Evolutionary conservation across 92 coral and sea anemone species (phyloP).

Genomic region (Zoanthus solanderi): DNA sequence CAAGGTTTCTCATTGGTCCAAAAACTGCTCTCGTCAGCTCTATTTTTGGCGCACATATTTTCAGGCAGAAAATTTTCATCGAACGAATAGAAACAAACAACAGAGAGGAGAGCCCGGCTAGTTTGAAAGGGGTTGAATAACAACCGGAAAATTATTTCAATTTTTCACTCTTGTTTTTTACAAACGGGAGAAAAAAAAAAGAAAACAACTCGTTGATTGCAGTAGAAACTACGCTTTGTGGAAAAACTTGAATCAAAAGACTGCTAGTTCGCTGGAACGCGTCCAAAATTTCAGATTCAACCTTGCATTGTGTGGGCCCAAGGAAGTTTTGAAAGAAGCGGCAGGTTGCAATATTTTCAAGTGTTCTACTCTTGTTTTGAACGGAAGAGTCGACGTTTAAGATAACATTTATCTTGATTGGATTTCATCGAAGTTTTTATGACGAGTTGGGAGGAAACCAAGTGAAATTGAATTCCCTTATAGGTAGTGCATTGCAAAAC

Average conservation of each 20-base stretch:
- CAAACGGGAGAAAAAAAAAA: background rate
- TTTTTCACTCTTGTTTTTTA: background rate
- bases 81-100: constrained; percentile 39
- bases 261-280: constrained; percentile 29
- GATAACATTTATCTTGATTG: background rate
- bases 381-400: background rate
- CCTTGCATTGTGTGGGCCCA: constrained; percentile 16
- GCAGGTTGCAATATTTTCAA: constrained; percentile 1
- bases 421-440: background rate
- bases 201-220: background rate
- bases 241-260: background rate
- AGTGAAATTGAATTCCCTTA: background rate
- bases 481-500: background rate
- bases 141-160: background rate
- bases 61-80: constrained; percentile 42
- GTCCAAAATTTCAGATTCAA: constrained; percentile 7
- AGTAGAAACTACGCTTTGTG: background rate
- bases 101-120: constrained; percentile 42
- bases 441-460: background rate
- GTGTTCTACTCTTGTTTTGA: constrained; percentile 7
- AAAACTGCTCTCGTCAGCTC: constrained; percentile 66
- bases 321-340: background rate
- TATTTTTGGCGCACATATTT: constrained; percentile 75
- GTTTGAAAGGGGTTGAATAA: constrained; percentile 38
- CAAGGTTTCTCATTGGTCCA: constrained; percentile 67